Evolutionary conservation across 2,888 invertebrate genomes (phyloP).

Genomic region (Capitulum mitella): DNA sequence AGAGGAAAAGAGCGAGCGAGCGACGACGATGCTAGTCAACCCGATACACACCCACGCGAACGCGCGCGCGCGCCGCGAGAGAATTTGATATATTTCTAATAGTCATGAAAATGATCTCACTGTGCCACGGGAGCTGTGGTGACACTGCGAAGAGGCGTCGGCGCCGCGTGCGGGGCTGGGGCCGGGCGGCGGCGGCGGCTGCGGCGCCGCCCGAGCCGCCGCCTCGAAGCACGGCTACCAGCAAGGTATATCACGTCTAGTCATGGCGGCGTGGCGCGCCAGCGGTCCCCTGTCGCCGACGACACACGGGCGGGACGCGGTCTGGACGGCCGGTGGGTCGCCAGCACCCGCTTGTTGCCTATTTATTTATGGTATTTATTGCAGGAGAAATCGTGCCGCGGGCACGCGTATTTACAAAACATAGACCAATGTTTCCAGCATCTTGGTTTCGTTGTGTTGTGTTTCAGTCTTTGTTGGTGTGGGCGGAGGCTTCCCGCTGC

Average conservation of each 20-base stretch:
- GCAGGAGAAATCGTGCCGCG: constrained; percentile 17
- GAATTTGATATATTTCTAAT: constrained; percentile 24
- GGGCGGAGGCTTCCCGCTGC: neutral
- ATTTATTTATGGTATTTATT: constrained; percentile 24
- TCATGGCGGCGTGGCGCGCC: neutral
- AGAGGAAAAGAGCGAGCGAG: neutral
- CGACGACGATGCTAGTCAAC: constrained; percentile 19
- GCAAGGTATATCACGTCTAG: constrained; percentile 5
- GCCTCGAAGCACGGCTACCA: neutral
- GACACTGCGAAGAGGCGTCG: neutral
- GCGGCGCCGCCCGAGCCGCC: too few relatives aligned
- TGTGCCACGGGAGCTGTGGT: constrained; percentile 6
- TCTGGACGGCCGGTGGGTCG: neutral
- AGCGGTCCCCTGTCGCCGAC: too few relatives aligned
- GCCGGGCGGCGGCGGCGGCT: too few relatives aligned
- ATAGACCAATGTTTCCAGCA: constrained; percentile 20
- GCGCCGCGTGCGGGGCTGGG: neutral
- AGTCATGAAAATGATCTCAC: constrained; percentile 25
- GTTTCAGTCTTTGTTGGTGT: constrained; percentile 9
- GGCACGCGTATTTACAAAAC: neutral
- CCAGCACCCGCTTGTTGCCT: constrained; percentile 1
- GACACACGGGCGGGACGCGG: neutral
- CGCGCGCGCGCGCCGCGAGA: neutral
- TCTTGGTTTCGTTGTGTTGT: constrained; percentile 21
- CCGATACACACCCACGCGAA: constrained; percentile 8